Conservation (phyloP, 2,888 invertebrate species). For the Microctonus brassicae region DNA sequence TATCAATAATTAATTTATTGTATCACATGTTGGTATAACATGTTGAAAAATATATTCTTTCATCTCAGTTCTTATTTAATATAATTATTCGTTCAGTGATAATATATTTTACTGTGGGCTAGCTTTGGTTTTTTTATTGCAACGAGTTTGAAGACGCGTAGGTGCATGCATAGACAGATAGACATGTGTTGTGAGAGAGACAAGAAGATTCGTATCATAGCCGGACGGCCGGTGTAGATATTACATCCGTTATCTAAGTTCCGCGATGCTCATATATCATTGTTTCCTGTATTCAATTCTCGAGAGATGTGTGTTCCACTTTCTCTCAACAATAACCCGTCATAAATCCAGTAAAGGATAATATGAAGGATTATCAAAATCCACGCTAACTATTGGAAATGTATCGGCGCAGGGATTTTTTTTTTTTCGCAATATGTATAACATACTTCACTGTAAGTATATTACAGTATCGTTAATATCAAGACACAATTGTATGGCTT, state of each 20-base stretch:
- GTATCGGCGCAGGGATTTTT: too few relatives aligned
- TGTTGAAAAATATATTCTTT: too few relatives aligned
- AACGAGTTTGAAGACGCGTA: constrained; percentile 20
- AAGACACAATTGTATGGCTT: constrained; percentile 45
- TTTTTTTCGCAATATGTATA: too few relatives aligned
- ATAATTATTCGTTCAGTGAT: background rate
- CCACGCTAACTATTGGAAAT: too few relatives aligned
- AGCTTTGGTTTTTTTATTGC: background rate
- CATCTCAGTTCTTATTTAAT: too few relatives aligned
- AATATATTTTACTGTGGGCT: background rate
- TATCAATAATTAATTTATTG: too few relatives aligned
- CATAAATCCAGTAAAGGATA: constrained; percentile 5
- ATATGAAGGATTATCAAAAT: too few relatives aligned
- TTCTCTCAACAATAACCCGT: background rate
- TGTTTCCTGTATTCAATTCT: constrained; percentile 26
- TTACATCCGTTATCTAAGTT: constrained; percentile 39
- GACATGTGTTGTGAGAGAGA: constrained; percentile 8
- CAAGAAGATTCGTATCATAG: constrained; percentile 54
- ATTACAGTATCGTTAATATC: too few relatives aligned
- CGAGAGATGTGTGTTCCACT: background rate
- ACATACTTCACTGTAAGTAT: too few relatives aligned
- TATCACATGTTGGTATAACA: too few relatives aligned
- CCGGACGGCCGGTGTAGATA: constrained; percentile 65
- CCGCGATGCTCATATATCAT: constrained; percentile 31
- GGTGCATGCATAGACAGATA: constrained; percentile 14